Conservation (phyloP, 2,888 invertebrate genomes). For the Volucella zonaria region DNA sequence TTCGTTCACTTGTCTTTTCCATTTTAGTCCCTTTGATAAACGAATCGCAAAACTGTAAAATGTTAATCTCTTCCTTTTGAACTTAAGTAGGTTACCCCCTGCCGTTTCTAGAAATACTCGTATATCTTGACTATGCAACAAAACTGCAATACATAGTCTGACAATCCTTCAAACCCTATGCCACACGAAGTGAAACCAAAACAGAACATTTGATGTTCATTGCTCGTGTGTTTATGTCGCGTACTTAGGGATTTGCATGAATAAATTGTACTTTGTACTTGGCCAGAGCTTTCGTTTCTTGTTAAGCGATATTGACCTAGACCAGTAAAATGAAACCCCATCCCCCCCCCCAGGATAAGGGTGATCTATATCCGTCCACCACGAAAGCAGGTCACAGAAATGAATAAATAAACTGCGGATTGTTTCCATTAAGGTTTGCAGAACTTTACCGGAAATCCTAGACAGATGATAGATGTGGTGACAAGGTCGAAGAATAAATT, state of each 20-base stretch:
- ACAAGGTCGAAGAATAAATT: constrained; percentile 59
- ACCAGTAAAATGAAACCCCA: constrained; percentile 18
- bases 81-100: constrained; percentile 29
- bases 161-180: constrained; percentile 10
- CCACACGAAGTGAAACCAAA: not conserved
- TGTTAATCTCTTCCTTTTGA: constrained; percentile 54
- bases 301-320: constrained; percentile 53
- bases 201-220: constrained; percentile 56
- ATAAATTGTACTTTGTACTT: constrained; percentile 40
- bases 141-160: constrained; percentile 7
- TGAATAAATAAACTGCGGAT: constrained; percentile 69
- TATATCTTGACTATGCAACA: constrained; percentile 36
- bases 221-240: constrained; percentile 53
- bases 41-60: constrained; percentile 61
- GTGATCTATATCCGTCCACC: not conserved
- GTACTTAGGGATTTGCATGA: constrained; percentile 68
- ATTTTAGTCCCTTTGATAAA: constrained; percentile 55
- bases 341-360: not conserved
- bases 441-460: constrained; percentile 40
- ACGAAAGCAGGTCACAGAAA: constrained; percentile 45
- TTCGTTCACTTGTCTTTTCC: constrained; percentile 50
- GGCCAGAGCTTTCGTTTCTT: constrained; percentile 19
- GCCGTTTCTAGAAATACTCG: not conserved
- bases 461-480: constrained; percentile 53
- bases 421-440: constrained; percentile 48